Evolutionary conservation across 1,140 invertebrate genomes (phyloP), one percentile per base, ranked within the genome.

Genomic region (Ephestia elutella): DNA sequence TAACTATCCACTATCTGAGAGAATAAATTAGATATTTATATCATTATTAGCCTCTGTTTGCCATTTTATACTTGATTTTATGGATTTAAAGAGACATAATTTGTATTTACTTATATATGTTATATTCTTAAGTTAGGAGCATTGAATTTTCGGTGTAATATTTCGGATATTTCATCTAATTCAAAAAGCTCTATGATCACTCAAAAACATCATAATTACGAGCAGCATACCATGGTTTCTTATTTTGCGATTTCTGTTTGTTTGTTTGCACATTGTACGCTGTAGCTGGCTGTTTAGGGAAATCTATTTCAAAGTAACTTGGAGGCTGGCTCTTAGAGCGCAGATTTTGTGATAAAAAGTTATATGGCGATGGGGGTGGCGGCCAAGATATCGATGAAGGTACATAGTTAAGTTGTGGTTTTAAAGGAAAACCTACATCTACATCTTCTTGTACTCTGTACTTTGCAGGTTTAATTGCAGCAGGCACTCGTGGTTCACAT

Each of bases 401-500:
- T 15, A 10, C 21, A 19, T 21, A 28, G 38, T 35, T 11, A 5
- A 11, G 13, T 56, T 13, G 19, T 25, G 19, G 13, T 49, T 49
- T 49, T 20, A 25, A 1, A 17, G 2, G n/a, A 21, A 49, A 28
- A 30, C 13, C 50, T 25, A 25, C 9, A n/a, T 21, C 21, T 11
- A 15, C 18, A 18, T 55, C 57, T n/a, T 32, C 32, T 56, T 59
- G 53, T 56, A 17, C 4, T 21, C 56, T 8, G 21, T 4, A 53
- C 21, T 50, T 55, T 54, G 53, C 13, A 28, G 54, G 5, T 48
- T 56, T 11, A 20, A 54, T n/a, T 25, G 50, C 19, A 49, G 44
- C 15, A 48, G 19, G 55, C 0, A 9, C 9, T 8, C 65, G 54
- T n/a, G 67, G 54, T 65, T 94, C 92, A 67, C 95, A 96, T 5